These are phyloP conservation scores for Villa cingulata DNA, from an alignment of 2,888 invertebrate species.

Conservation along the genomic window DNA sequence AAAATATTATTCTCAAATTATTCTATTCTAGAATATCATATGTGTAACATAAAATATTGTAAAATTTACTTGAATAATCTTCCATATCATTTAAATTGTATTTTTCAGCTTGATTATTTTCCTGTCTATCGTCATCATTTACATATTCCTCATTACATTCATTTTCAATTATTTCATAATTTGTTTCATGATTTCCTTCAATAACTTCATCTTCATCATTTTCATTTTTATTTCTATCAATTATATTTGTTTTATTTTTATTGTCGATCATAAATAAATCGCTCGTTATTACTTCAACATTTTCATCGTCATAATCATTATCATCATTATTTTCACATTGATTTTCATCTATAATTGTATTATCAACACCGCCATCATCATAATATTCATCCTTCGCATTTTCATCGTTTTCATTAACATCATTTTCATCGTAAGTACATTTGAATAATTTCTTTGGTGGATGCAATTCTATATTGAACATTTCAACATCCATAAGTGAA, in stretches of 20 bases:
- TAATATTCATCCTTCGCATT: no score
- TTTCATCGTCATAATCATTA: slow-evolving; percentile 6
- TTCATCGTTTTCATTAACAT: slow-evolving; percentile 3
- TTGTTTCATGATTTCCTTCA: background rate
- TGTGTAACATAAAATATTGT: no score
- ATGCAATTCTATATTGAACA: background rate
- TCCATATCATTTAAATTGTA: no score
- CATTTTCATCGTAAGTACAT: slow-evolving; percentile 17
- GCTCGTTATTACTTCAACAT: slow-evolving; percentile 1
- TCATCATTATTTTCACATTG: slow-evolving; percentile 10
- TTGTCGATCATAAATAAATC: no score
- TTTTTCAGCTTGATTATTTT: background rate
- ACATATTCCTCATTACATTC: background rate
- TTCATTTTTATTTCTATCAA: slow-evolving; percentile 16
- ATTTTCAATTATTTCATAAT: background rate
- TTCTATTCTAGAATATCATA: no score
- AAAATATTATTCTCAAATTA: no score
- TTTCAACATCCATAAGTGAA: background rate
- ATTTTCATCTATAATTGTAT: no score
- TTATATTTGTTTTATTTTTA: slow-evolving; percentile 17
- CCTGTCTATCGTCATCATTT: background rate
- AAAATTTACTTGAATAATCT: no score
- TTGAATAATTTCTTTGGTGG: background rate
- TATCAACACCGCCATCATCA: no score
- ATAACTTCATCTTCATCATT: background rate